phyloP scores from a whole-genome alignment of 2,113 vertebrate genomes.

The zebrafish (Danio rerio) region DNA sequence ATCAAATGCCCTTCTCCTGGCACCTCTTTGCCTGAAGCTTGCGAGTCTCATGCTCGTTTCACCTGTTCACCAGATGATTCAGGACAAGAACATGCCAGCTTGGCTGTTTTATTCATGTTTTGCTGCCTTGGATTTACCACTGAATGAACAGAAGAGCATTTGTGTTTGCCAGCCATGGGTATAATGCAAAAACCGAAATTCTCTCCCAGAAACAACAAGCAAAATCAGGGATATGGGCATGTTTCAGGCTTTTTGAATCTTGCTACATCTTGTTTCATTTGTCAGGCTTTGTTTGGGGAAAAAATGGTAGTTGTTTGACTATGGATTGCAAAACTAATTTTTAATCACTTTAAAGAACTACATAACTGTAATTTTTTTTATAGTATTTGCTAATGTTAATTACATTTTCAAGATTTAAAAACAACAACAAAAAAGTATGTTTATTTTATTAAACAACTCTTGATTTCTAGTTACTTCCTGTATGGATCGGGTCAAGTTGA shows the following conservation, averaged over 20 bases:
- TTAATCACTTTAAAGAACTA: no score
- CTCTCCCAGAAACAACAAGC: background rate
- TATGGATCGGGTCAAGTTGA: no score
- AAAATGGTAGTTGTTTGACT: no score
- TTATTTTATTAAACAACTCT: no score
- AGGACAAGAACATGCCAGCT: conserved; percentile 11
- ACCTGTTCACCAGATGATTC: conserved; percentile 14
- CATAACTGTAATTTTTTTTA: no score
- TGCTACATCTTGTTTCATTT: no score
- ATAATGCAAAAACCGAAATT: background rate
- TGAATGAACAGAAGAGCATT: background rate
- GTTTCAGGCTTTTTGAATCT: background rate
- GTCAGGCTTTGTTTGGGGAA: no score
- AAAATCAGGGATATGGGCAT: background rate
- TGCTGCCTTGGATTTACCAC: conserved; percentile 5
- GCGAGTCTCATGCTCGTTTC: conserved; percentile 26
- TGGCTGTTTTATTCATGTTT: conserved; percentile 26
- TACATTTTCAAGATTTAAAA: no score
- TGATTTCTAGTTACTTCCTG: no score
- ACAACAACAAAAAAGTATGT: no score
- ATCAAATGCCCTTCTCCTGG: conserved; percentile 31
- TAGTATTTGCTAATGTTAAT: no score
- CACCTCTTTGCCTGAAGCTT: conserved; percentile 34
- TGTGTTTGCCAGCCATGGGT: background rate
- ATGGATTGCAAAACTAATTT: no score